These are phyloP conservation scores for Agrypnus murinus DNA, from an alignment of 2,888 invertebrate species.

Conservation along the genomic window DNA sequence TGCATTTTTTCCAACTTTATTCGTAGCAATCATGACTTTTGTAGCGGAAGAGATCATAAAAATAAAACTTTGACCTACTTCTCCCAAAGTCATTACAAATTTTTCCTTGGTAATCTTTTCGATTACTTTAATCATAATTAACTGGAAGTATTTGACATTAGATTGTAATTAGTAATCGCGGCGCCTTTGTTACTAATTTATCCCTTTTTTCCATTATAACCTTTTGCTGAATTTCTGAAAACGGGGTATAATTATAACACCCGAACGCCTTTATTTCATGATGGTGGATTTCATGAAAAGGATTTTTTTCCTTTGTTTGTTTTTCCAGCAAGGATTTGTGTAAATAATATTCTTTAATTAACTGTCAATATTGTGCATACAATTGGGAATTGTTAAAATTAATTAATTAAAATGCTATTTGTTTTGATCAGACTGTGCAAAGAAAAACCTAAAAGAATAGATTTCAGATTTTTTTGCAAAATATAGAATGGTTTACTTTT, in stretches of 20 bases:
- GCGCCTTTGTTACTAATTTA: constrained; percentile 1
- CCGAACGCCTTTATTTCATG: constrained; percentile 8
- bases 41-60: constrained; percentile 16
- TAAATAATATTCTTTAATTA: neutral
- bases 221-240: neutral
- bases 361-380: too few relatives aligned
- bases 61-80: constrained; percentile 35
- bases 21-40: neutral
- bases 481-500: too few relatives aligned
- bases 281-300: too few relatives aligned
- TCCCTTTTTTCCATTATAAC: neutral
- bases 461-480: too few relatives aligned
- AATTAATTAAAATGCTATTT: too few relatives aligned
- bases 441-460: too few relatives aligned
- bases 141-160: neutral
- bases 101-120: constrained; percentile 11
- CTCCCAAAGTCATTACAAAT: constrained; percentile 1
- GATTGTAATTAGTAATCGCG: constrained; percentile 8
- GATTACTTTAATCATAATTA: constrained; percentile 4
- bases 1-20: too few relatives aligned
- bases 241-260: constrained; percentile 13
- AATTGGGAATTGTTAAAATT: too few relatives aligned
- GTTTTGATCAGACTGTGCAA: too few relatives aligned
- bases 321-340: neutral
- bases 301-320: neutral